phyloP scores from a whole-genome alignment of 2,113 vertebrate genomes.

The Trogon melanurus region DNA sequence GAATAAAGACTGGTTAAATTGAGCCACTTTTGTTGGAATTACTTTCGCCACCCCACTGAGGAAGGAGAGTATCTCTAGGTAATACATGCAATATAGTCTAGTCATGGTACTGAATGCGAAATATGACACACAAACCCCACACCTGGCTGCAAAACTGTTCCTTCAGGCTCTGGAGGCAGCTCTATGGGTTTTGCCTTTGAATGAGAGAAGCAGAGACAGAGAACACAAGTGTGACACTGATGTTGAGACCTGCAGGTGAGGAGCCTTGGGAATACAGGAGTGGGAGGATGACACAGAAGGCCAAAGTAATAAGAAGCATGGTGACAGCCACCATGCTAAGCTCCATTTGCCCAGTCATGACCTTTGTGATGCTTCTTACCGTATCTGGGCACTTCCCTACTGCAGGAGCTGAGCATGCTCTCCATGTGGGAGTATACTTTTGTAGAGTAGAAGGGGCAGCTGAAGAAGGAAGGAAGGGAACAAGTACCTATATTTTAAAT shows the following conservation, averaged over 20 bases:
- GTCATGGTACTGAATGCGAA: not conserved
- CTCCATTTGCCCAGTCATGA: not conserved
- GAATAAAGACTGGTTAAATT: not conserved
- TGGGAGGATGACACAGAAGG: not conserved
- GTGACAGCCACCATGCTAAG: not conserved
- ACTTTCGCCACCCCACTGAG: not conserved
- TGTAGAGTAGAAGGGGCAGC: not conserved
- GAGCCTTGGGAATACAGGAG: not conserved
- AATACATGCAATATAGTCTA: not conserved
- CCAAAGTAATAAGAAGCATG: not conserved
- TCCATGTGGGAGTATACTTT: not conserved
- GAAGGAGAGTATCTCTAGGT: not conserved
- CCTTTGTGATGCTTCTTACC: not conserved
- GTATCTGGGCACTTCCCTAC: not conserved
- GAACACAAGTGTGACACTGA: not conserved
- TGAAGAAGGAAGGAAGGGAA: not conserved
- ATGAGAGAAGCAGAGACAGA: not conserved
- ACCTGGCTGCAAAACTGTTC: not conserved
- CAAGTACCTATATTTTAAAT: not conserved
- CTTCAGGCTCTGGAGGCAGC: not conserved
- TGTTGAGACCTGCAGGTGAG: not conserved
- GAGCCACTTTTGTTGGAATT: not conserved
- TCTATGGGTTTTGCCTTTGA: not conserved
- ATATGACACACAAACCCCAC: not conserved
- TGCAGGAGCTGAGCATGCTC: not conserved